Conservation (phyloP, 2,113 vertebrate genomes). For the Strigops habroptila region DNA sequence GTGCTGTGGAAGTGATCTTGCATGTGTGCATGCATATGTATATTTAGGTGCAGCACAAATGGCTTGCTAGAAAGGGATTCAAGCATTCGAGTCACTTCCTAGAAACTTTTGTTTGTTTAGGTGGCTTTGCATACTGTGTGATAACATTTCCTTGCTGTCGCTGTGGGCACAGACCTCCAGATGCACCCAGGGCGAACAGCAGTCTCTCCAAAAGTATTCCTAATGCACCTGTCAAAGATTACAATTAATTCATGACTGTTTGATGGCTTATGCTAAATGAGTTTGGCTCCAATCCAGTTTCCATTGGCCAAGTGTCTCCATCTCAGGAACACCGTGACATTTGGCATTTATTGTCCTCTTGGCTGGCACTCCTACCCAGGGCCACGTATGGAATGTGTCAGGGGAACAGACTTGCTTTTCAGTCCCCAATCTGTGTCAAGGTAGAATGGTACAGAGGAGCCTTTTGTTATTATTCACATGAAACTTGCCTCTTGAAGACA, state of each 20-base stretch:
- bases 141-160: background rate
- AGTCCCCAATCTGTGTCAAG: background rate
- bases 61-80: background rate
- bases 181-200: constrained; percentile 10
- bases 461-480: background rate
- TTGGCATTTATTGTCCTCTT: constrained; percentile 38
- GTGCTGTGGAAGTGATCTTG: background rate
- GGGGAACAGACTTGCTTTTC: background rate
- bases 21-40: background rate
- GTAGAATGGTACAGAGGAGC: background rate
- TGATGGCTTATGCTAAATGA: constrained; percentile 47
- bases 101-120: constrained; percentile 14
- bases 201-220: constrained; percentile 24
- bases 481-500: background rate
- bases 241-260: constrained; percentile 50
- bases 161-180: background rate
- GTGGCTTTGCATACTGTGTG: background rate
- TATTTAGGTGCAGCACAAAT: background rate
- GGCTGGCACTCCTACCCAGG: constrained; percentile 9
- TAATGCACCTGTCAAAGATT: constrained; percentile 53
- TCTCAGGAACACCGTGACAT: background rate
- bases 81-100: background rate
- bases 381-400: constrained; percentile 9
- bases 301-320: constrained; percentile 23
- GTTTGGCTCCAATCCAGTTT: constrained; percentile 50